phyloP scores from a whole-genome alignment of 2,888 invertebrate genomes.

The Panorpa germanica region DNA sequence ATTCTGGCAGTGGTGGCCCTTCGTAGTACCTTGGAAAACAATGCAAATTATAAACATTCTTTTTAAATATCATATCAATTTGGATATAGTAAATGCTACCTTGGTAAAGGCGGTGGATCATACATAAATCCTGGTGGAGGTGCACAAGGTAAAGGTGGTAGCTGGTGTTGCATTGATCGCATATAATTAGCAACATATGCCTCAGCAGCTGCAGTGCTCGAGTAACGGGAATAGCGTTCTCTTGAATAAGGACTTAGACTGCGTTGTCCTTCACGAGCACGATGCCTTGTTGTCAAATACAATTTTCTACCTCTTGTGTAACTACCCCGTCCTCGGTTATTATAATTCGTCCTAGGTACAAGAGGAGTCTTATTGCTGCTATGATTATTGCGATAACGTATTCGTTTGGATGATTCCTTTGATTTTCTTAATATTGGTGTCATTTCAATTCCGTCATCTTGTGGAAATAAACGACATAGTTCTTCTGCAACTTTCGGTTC shows the following conservation, averaged over 20 bases:
- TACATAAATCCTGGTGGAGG: slow-evolving; percentile 42
- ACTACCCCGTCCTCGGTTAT: slow-evolving; percentile 20
- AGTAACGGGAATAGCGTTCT: no score
- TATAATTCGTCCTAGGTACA: slow-evolving; percentile 19
- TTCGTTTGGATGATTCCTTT: slow-evolving; percentile 58
- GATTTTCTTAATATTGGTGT: slow-evolving; percentile 71
- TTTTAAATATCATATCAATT: slow-evolving; percentile 22
- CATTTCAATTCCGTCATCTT: slow-evolving; percentile 82
- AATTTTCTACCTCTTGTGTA: no score
- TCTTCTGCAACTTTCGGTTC: slow-evolving; percentile 91
- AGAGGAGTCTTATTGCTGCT: slow-evolving; percentile 16
- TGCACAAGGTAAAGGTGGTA: slow-evolving; percentile 71
- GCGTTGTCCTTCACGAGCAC: no score
- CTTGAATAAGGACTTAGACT: no score
- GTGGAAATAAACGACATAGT: slow-evolving; percentile 75
- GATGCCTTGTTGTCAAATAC: slow-evolving; percentile 16
- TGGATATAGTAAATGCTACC: no score
- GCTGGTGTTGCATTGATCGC: slow-evolving; percentile 70
- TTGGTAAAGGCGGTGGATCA: slow-evolving; percentile 32
- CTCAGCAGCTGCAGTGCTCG: slow-evolving; percentile 55
- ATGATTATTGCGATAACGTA: slow-evolving; percentile 22
- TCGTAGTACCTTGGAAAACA: slow-evolving; percentile 71
- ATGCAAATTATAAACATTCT: no score
- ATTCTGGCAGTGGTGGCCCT: slow-evolving; percentile 56
- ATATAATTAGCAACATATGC: slow-evolving; percentile 80